Evolutionary conservation across 2,888 invertebrate genomes (phyloP).

Genomic region (Diarsia brunnea): DNA sequence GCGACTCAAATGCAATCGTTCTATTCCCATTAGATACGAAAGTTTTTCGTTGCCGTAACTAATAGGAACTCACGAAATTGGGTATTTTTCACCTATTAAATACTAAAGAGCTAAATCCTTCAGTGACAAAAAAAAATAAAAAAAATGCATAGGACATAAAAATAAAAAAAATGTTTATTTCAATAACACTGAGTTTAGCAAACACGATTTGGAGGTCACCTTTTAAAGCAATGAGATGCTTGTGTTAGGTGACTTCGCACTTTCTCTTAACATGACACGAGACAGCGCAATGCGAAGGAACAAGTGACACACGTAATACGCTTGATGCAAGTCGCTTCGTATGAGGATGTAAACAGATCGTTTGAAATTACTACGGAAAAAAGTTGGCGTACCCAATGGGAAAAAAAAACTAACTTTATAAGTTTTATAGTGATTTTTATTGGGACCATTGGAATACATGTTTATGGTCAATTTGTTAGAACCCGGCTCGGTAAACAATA

Average conservation of each 20-base stretch:
- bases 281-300: neutral
- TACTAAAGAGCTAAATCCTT: neutral
- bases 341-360: neutral
- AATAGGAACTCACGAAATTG: slow-evolving; percentile 18
- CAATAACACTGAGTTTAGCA: no score
- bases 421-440: slow-evolving; percentile 21
- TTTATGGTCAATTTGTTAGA: slow-evolving; percentile 37
- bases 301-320: neutral
- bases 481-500: slow-evolving; percentile 27
- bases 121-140: neutral
- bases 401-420: slow-evolving; percentile 23
- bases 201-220: no score
- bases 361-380: neutral
- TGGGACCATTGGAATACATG: slow-evolving; percentile 24
- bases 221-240: no score
- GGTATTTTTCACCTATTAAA: neutral
- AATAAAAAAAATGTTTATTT: no score
- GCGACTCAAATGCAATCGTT: neutral
- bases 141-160: no score
- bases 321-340: neutral
- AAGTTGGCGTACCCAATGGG: neutral
- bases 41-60: neutral
- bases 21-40: slow-evolving; percentile 32
- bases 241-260: no score
- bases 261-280: no score